These are phyloP conservation scores for Sebastolobus alascanus DNA, from an alignment of 2,797 vertebrate species.

Conservation along the genomic window DNA sequence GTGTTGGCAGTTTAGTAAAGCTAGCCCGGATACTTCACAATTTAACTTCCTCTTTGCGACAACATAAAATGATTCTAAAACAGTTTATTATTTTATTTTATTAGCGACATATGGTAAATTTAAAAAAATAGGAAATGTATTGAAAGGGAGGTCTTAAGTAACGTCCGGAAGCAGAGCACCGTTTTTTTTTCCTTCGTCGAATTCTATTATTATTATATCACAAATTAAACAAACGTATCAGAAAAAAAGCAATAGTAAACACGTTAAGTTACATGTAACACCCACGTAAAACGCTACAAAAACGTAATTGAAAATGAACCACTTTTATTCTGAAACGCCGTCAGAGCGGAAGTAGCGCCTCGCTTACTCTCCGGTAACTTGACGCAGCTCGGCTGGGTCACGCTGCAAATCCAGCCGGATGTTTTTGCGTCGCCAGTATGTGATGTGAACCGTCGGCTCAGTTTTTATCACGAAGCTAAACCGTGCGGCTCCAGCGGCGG, in stretches of 20 bases:
- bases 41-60: conserved; percentile 5
- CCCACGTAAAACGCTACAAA: neutral
- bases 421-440: conserved; percentile 67
- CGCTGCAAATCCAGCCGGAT: conserved; percentile 73
- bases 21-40: accelerated
- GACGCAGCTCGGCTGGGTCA: conserved; percentile 60
- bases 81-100: no score
- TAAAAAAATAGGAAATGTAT: neutral
- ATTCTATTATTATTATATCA: neutral
- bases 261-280: neutral
- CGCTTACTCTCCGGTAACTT: neutral
- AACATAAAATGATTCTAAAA: no score
- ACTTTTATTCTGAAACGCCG: conserved; percentile 51
- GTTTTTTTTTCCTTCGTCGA: no score
- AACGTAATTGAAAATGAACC: no score
- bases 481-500: conserved; percentile 40
- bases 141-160: no score
- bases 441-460: conserved; percentile 20
- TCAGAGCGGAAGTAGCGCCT: conserved; percentile 9
- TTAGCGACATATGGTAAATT: neutral
- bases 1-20: conserved; percentile 4
- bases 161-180: no score
- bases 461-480: neutral
- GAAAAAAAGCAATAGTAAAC: neutral
- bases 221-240: no score